These are phyloP conservation scores for Ameiurus melas DNA, from an alignment of 2,113 vertebrate species.

Conservation along the genomic window DNA sequence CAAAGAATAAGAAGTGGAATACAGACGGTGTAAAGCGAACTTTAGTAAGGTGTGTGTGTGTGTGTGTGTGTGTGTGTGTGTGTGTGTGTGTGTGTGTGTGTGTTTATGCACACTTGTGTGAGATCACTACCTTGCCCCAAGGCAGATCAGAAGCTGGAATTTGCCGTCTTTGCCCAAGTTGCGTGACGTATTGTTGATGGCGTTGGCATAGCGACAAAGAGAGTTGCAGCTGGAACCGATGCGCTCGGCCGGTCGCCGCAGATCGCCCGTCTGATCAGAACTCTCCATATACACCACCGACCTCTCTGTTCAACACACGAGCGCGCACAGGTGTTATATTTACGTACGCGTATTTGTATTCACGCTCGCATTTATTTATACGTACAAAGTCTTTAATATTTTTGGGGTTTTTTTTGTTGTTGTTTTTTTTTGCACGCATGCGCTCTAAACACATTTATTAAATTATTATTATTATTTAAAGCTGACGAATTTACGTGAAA, in stretches of 20 bases:
- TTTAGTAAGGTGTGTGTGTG: not conserved
- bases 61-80: not conserved
- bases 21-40: not conserved
- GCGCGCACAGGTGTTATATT: not conserved
- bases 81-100: not conserved
- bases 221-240: slow-evolving; percentile 79
- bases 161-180: slow-evolving; percentile 97
- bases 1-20: not conserved
- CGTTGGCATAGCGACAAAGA: slow-evolving; percentile 88
- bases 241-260: slow-evolving; percentile 76
- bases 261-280: slow-evolving; percentile 84
- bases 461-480: too few relatives aligned
- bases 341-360: not conserved
- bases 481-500: too few relatives aligned
- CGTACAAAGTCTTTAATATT: not conserved
- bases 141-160: slow-evolving; percentile 93
- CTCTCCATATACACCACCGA: slow-evolving; percentile 84
- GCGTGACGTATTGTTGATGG: slow-evolving; percentile 86
- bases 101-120: not conserved
- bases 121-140: slow-evolving; percentile 85
- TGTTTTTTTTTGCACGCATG: too few relatives aligned
- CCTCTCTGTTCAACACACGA: slow-evolving; percentile 58
- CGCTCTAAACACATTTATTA: too few relatives aligned
- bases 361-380: too few relatives aligned
- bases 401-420: too few relatives aligned